Evolutionary conservation across 2,797 vertebrate genomes (phyloP).

Genomic region (Epinephelus coioides): DNA sequence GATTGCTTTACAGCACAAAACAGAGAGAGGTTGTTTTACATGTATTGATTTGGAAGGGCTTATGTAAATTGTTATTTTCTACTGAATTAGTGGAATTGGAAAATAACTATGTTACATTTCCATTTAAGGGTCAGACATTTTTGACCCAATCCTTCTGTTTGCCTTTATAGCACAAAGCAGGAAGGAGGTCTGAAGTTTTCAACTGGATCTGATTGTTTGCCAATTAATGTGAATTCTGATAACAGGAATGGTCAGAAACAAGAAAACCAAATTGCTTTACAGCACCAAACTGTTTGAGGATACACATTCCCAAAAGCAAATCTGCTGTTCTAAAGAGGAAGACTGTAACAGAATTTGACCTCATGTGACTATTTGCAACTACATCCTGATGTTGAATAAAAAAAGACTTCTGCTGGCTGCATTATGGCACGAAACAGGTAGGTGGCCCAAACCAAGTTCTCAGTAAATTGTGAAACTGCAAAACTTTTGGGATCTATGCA

Average conservation of each 20-base stretch:
- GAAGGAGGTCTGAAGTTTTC: not conserved
- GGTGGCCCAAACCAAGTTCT: not conserved
- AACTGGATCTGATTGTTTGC: not conserved
- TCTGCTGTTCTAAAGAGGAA: not conserved
- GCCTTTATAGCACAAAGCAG: not conserved
- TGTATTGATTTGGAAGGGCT: not conserved
- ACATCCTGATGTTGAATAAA: not conserved
- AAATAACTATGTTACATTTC: too few relatives aligned
- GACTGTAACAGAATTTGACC: not conserved
- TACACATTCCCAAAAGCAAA: not conserved
- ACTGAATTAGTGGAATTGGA: not conserved
- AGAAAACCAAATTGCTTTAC: not conserved
- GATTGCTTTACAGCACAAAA: conserved; percentile 2
- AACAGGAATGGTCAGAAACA: not conserved
- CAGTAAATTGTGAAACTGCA: not conserved
- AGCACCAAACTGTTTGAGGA: not conserved
- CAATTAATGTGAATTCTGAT: not conserved
- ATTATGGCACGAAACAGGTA: not conserved
- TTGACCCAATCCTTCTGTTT: not conserved
- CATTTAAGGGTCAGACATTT: not conserved
- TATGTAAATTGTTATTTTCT: not conserved
- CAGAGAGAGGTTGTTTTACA: not conserved
- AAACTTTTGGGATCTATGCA: not conserved
- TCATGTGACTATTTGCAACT: not conserved
- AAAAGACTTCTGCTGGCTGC: not conserved